Conservation (phyloP, 2,797 vertebrate genomes). For the Epinephelus malabaricus region DNA sequence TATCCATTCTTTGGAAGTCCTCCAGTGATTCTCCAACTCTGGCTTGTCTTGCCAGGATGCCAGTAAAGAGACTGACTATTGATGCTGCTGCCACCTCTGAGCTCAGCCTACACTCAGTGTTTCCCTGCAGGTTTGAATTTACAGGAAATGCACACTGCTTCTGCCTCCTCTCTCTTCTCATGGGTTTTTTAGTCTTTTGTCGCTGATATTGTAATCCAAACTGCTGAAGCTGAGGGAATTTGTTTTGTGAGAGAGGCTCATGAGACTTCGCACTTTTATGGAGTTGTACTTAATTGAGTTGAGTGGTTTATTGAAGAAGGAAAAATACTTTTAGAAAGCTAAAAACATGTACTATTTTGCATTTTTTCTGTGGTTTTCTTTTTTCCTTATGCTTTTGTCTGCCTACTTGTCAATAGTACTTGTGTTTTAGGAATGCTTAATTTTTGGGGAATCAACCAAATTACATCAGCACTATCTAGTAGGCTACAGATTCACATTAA, state of each 20-base stretch:
- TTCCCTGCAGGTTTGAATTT: conserved; percentile 45
- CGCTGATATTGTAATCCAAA: not conserved
- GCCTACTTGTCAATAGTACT: no score
- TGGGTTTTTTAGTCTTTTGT: not conserved
- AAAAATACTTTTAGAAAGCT: no score
- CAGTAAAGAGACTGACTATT: conserved; percentile 35
- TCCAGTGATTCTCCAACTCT: conserved; percentile 46
- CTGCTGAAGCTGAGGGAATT: not conserved
- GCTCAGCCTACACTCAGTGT: conserved; percentile 42
- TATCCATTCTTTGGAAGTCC: conserved; percentile 50
- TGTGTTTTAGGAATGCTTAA: not conserved
- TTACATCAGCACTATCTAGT: no score
- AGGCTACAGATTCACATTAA: no score
- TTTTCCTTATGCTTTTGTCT: not conserved
- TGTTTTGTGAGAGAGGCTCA: not conserved
- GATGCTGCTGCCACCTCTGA: conserved; percentile 53
- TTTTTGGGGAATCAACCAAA: not conserved
- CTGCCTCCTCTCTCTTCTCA: conserved; percentile 4
- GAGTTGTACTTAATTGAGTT: not conserved
- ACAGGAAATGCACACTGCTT: conserved; percentile 24
- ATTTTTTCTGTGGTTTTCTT: not conserved
- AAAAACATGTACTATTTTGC: no score
- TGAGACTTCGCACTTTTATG: no score
- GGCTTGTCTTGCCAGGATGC: conserved; percentile 32
- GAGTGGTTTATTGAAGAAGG: not conserved